These are phyloP conservation scores for Saccopteryx leptura DNA, from an alignment of 2,113 vertebrate genomes.

Conservation along the genomic window DNA sequence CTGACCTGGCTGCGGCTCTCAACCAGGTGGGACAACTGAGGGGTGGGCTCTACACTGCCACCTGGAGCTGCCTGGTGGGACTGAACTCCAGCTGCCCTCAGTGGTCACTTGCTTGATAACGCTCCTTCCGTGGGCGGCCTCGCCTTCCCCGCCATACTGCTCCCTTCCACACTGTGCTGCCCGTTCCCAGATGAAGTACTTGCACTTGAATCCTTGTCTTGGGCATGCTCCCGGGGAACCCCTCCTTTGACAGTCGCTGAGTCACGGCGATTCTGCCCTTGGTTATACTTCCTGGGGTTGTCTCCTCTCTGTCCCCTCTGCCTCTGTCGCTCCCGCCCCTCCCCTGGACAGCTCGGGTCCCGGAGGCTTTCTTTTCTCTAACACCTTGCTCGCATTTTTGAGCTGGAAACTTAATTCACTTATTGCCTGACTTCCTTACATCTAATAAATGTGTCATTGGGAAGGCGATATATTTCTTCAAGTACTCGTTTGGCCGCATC, in stretches of 20 bases:
- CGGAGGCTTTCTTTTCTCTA: neutral
- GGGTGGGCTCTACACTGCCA: neutral
- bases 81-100: neutral
- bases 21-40: neutral
- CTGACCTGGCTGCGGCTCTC: neutral
- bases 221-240: neutral
- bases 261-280: neutral
- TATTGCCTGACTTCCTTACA: constrained; percentile 17
- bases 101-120: neutral
- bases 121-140: neutral
- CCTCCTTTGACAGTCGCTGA: neutral
- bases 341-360: neutral
- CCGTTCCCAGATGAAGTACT: neutral
- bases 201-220: neutral
- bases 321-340: neutral
- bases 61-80: neutral
- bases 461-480: neutral
- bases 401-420: neutral
- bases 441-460: constrained; percentile 8
- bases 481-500: neutral
- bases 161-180: neutral
- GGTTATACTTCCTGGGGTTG: neutral
- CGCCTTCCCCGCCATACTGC: neutral
- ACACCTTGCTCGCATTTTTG: neutral
- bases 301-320: neutral